Conservation (phyloP, 1,140 invertebrate species). For the Sycophila sp. region DNA sequence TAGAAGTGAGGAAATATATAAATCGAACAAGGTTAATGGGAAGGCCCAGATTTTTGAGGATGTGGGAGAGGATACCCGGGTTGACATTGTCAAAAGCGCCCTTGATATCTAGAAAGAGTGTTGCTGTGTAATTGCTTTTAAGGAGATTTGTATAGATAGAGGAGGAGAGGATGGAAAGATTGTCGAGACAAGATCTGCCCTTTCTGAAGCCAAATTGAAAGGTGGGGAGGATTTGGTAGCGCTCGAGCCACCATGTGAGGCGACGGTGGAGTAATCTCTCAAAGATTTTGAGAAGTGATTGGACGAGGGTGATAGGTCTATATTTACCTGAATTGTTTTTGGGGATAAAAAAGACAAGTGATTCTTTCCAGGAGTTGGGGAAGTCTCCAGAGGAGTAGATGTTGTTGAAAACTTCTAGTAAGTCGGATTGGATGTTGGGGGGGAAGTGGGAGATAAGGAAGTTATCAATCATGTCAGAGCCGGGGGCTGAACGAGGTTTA, state of each 20-base stretch:
- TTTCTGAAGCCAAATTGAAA: constrained; percentile 30
- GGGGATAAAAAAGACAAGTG: too few species aligned
- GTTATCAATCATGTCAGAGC: too few species aligned
- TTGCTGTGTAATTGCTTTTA: neutral
- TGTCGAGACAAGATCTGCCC: neutral
- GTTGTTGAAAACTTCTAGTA: too few species aligned
- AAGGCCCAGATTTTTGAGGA: neutral
- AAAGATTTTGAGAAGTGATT: constrained; percentile 32
- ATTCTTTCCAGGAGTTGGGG: too few species aligned
- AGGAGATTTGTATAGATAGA: neutral
- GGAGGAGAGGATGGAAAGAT: neutral
- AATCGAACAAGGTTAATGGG: neutral
- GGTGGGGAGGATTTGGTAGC: neutral
- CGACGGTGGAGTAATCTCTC: constrained; percentile 36
- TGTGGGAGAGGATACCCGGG: neutral
- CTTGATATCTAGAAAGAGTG: neutral
- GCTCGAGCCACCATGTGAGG: constrained; percentile 25
- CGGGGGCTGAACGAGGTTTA: too few species aligned
- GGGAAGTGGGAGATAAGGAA: too few species aligned
- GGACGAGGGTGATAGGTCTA: constrained; percentile 37
- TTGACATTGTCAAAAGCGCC: neutral
- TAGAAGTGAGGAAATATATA: neutral
- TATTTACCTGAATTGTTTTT: too few species aligned
- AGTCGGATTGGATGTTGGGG: too few species aligned
- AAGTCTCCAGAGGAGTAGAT: too few species aligned